These are phyloP conservation scores for Corythornis vintsioides DNA, from an alignment of 2,113 vertebrate genomes.

Conservation along the genomic window DNA sequence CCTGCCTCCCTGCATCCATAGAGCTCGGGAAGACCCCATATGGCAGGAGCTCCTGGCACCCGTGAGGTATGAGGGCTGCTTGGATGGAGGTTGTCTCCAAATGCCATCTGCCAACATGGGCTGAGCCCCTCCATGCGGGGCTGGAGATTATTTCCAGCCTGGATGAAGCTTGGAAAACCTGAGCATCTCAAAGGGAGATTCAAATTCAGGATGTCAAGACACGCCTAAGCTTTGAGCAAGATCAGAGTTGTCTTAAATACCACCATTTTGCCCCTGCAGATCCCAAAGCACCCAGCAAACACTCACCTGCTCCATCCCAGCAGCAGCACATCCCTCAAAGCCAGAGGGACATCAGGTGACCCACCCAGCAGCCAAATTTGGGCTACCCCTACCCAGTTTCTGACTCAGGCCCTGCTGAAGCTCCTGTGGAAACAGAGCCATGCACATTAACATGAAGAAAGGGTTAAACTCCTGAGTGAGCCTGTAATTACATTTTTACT, in stretches of 20 bases:
- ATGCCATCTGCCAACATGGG: neutral
- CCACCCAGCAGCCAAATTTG: neutral
- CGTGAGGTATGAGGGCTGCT: neutral
- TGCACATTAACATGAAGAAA: neutral
- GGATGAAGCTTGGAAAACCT: neutral
- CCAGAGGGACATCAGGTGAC: neutral
- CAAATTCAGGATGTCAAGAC: neutral
- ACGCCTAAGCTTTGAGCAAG: neutral
- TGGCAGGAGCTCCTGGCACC: neutral
- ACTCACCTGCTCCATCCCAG: neutral
- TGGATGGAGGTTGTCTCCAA: neutral
- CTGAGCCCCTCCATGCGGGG: neutral
- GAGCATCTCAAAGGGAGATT: neutral
- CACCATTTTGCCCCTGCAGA: neutral
- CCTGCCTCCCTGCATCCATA: fast-evolving
- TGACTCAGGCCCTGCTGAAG: neutral
- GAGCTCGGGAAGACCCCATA: neutral
- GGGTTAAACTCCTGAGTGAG: neutral
- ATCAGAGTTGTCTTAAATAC: neutral
- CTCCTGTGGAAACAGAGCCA: neutral
- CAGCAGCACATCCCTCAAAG: neutral
- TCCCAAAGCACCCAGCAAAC: neutral
- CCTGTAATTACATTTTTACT: neutral
- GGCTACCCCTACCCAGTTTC: neutral
- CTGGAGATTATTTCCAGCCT: neutral